phyloP scores from a whole-genome alignment of 2,888 invertebrate genomes.

The Mythimna vitellina region DNA sequence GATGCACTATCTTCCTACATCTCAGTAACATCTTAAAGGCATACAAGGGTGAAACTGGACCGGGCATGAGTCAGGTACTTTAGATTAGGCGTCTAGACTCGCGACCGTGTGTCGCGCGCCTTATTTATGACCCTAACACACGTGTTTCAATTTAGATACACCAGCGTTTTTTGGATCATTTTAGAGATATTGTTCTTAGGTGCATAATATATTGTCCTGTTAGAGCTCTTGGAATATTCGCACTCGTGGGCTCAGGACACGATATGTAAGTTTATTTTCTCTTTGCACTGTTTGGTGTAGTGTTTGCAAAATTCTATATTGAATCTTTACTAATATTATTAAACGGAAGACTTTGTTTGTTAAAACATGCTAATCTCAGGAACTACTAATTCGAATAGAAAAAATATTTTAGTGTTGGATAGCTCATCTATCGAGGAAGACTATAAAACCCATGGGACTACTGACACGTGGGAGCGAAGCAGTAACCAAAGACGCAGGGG shows the following conservation, averaged over 20 bases:
- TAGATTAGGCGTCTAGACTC: slow-evolving; percentile 79
- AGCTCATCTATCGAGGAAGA: no score
- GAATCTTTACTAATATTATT: no score
- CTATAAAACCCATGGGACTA: no score
- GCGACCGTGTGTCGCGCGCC: slow-evolving; percentile 61
- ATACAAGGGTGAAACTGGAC: slow-evolving; percentile 62
- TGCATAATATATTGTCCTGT: slow-evolving; percentile 32
- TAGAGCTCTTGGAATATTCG: slow-evolving; percentile 2
- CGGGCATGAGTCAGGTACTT: slow-evolving; percentile 76
- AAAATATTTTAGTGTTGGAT: no score
- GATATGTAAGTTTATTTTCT: background rate
- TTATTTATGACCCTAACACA: slow-evolving; percentile 74
- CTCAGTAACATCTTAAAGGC: slow-evolving; percentile 57
- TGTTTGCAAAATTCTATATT: no score
- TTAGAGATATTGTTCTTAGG: slow-evolving; percentile 55
- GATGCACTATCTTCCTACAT: slow-evolving; percentile 43
- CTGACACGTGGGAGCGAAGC: no score
- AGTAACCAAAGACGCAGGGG: no score
- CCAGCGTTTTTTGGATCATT: slow-evolving; percentile 58
- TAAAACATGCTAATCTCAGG: no score
- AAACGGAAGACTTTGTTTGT: no score
- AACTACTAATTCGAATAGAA: no score
- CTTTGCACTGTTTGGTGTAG: background rate
- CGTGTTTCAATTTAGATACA: slow-evolving; percentile 76
- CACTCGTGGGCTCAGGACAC: background rate